Base-by-base conservation (phyloP, 2,797 vertebrate genomes). In the Dendrocincla fuliginosa region DNA sequence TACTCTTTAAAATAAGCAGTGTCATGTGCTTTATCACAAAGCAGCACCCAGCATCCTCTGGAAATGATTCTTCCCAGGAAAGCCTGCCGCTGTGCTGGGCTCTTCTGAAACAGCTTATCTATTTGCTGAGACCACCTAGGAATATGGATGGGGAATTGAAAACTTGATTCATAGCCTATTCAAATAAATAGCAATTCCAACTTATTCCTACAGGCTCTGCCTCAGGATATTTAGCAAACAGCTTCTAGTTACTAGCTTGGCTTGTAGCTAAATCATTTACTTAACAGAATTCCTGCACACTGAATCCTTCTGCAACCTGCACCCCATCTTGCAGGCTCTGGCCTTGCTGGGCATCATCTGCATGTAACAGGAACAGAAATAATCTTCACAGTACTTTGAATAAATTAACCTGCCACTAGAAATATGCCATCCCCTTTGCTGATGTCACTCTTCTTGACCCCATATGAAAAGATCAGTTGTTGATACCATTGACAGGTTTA, bases 401-500 rank as follows among this genome's bases (percentile, higher is more conserved):
- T 80, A 87, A 95, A 96, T 82, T 60, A 82, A 79, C 22, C 27
- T 89, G 49, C 42, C 53, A 44, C 5, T 0, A 74, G 68, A 94
- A 95, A 93, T 33, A 41, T 50, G 46, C 23, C 20, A 39, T 42
- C 64, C 55, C 35, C n/a, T 92, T 80, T 77, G 75, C 56, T 87
- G 49, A 85, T 94, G 69, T 87, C 87, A 93, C 65, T 42, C 39
- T 74, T 93, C 49, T 71, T 35, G 46, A 78, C 95, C 28, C 46
- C 49, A 18, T 68, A 32, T 71, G 89, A 82, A 93, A 91, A 89
- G 35, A 93, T 81, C 32, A 68, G 53, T 20, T 89, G 57, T 64
- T 80, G 42, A 71, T 89, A 71, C 11, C 53, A 56, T 9, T 87
- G 92, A 81, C 90, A 93, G 49, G 57, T 96, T 93, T 85, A 87